These are phyloP conservation scores for Peromyscus nudipes DNA, from an alignment of 2,797 vertebrate genomes.

Conservation along the genomic window DNA sequence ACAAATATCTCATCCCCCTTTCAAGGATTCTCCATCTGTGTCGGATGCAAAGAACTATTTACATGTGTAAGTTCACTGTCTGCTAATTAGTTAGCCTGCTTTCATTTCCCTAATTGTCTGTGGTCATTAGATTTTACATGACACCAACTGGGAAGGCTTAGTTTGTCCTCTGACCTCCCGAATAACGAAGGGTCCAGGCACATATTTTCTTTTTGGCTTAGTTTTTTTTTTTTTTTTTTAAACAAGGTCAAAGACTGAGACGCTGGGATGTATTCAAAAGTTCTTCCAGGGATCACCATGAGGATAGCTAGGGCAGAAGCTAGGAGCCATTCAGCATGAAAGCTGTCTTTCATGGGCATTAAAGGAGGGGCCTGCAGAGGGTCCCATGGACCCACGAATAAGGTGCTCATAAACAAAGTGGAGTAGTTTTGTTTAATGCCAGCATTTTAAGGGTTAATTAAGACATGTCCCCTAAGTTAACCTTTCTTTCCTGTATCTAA, in stretches of 20 bases:
- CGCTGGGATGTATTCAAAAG: background rate
- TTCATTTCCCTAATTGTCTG: conserved; percentile 84
- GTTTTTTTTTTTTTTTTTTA: too few species aligned
- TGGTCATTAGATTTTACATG: conserved; percentile 83
- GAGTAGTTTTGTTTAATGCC: background rate
- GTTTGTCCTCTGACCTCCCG: conserved; percentile 70
- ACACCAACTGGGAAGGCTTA: conserved; percentile 70
- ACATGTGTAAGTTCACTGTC: conserved; percentile 69
- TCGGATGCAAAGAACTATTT: conserved; percentile 68
- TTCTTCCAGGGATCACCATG: background rate
- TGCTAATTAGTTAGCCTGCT: conserved; percentile 77
- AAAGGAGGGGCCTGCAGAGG: background rate
- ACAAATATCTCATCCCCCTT: background rate
- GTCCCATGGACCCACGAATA: background rate
- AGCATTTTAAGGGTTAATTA: background rate
- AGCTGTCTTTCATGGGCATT: background rate
- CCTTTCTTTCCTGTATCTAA: background rate
- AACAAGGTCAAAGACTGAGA: background rate
- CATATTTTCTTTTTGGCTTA: background rate
- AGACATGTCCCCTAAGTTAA: background rate
- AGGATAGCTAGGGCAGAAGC: background rate
- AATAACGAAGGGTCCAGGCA: background rate
- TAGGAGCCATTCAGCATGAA: background rate
- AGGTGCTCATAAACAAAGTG: background rate
- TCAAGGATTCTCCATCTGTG: background rate